Percentiles rank a stretch among this genome's conserved stretches.
phyloP scores from a whole-genome alignment of 2,797 vertebrate species.

The Schizopygopsis pylzovi region DNA sequence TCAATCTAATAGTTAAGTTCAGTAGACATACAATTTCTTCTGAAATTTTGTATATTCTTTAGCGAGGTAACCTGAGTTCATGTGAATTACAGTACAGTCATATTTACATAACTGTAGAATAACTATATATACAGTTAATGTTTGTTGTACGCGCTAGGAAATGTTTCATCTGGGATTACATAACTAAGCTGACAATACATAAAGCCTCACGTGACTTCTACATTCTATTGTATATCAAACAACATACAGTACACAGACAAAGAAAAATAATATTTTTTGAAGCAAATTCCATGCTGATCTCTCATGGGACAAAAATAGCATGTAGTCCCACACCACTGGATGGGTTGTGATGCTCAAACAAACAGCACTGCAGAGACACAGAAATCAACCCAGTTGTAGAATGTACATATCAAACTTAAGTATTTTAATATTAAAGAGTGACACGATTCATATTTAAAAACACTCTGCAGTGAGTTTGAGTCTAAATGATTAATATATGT shows the following conservation, averaged over 20 bases:
- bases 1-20: neutral
- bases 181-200: neutral
- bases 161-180: neutral
- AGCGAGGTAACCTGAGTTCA: neutral
- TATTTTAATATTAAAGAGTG: neutral
- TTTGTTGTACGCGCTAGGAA: neutral
- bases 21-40: neutral
- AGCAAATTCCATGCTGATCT: neutral
- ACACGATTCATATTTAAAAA: neutral
- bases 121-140: neutral
- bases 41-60: neutral
- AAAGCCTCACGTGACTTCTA: neutral
- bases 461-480: conserved; percentile 16
- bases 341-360: neutral
- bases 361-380: neutral
- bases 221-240: no score
- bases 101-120: conserved; percentile 7
- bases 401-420: neutral
- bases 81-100: neutral
- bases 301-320: neutral
- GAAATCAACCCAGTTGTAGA: neutral
- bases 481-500: conserved; percentile 37
- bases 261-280: neutral
- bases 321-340: neutral
- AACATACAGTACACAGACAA: neutral